Evolutionary conservation across 1,140 invertebrate species (phyloP).

Genomic region (Oedothorax gibbosus): DNA sequence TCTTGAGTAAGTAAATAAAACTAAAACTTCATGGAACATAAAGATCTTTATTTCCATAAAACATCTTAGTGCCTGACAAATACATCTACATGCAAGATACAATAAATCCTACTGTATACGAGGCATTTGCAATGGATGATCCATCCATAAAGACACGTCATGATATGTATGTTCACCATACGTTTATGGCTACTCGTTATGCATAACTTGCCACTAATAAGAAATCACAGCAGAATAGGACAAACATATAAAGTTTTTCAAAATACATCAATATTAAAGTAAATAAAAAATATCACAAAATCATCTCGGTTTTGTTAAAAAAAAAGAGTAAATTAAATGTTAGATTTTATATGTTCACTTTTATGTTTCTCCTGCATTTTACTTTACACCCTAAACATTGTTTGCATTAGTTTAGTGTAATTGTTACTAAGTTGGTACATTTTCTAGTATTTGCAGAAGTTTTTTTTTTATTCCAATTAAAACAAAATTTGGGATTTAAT

Average conservation of each 20-base stretch:
- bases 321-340: background rate
- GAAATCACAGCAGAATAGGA: constrained; percentile 15
- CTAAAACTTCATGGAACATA: no score
- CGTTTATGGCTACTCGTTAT: constrained; percentile 20
- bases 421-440: background rate
- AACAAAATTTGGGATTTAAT: no score
- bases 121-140: background rate
- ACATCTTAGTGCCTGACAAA: no score
- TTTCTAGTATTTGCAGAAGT: no score
- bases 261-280: no score
- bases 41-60: no score
- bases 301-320: background rate
- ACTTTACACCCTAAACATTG: background rate
- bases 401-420: background rate
- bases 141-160: constrained; percentile 29
- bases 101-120: background rate
- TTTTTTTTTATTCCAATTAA: no score
- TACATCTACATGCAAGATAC: background rate
- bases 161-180: constrained; percentile 39
- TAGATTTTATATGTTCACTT: background rate
- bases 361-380: background rate
- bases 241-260: background rate
- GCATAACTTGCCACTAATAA: background rate
- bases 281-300: no score
- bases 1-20: no score